Percentiles rank a stretch among this genome's conserved stretches.
phyloP scores from a whole-genome alignment of 2,797 vertebrate genomes.

The Gobio occitaniae region DNA sequence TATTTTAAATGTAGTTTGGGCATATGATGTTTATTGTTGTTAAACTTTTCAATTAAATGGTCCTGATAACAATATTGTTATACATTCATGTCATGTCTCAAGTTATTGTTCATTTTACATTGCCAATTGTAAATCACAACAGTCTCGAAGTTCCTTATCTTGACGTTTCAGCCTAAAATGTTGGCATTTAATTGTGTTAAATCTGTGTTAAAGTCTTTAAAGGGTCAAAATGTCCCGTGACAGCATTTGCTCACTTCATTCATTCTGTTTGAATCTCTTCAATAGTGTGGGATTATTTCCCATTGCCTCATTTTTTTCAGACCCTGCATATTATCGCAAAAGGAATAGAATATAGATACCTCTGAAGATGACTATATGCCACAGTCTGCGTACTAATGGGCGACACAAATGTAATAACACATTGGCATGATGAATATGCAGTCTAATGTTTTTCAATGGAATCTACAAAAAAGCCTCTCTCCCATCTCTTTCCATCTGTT shows the following conservation, averaged over 20 bases:
- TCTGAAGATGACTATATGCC: slow-evolving; percentile 34
- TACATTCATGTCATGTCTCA: background rate
- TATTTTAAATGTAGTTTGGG: background rate
- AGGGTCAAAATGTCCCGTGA: background rate
- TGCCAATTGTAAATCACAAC: background rate
- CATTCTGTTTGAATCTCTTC: background rate
- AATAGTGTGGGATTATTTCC: background rate
- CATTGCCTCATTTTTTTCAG: background rate
- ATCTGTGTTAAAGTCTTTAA: background rate
- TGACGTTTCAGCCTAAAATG: background rate
- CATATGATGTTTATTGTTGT: background rate
- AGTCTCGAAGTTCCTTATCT: background rate
- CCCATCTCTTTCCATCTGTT: slow-evolving; percentile 31
- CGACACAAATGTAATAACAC: slow-evolving; percentile 54
- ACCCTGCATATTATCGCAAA: background rate
- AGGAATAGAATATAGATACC: slow-evolving; percentile 5
- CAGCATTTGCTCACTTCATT: background rate
- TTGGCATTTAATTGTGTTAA: background rate
- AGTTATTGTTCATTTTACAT: background rate
- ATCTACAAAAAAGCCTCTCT: slow-evolving; percentile 31
- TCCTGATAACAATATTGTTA: background rate
- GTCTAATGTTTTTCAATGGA: slow-evolving; percentile 33
- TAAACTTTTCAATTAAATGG: background rate
- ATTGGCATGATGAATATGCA: slow-evolving; percentile 33
- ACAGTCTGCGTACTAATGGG: slow-evolving; percentile 46